Evolutionary conservation across 2,113 vertebrate genomes (phyloP).

Genomic region (Zapus hudsonius): DNA sequence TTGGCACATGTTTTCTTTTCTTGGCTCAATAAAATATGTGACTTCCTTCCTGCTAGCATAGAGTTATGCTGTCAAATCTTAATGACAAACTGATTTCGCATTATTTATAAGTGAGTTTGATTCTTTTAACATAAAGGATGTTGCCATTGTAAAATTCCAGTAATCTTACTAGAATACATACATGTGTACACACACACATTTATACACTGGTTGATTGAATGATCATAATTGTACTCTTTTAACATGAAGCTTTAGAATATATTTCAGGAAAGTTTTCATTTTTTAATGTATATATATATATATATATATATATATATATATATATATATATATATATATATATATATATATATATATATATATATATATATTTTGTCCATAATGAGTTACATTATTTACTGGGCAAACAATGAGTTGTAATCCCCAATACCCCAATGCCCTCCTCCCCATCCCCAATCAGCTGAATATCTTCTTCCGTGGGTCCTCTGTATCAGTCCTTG

Average conservation of each 20-base stretch:
- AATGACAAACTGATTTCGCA: constrained; percentile 48
- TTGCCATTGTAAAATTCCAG: neutral
- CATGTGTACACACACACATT: no score
- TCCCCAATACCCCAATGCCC: no score
- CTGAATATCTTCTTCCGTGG: no score
- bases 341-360: no score
- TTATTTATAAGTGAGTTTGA: constrained; percentile 47
- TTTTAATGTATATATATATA: no score
- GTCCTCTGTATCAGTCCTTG: no score
- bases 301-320: no score
- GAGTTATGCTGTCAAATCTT: constrained; percentile 34
- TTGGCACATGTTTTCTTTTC: constrained; percentile 29
- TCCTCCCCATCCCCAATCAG: no score
- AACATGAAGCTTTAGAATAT: constrained; percentile 24
- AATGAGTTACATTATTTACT: no score
- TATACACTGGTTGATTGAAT: neutral
- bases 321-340: no score
- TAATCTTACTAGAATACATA: constrained; percentile 10
- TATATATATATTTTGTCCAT: no score
- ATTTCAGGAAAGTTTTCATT: constrained; percentile 45
- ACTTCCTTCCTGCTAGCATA: constrained; percentile 18
- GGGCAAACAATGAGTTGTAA: no score
- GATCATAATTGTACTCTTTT: neutral
- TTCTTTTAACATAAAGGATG: neutral
- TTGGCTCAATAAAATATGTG: constrained; percentile 6